phyloP scores from a whole-genome alignment of 2,888 invertebrate genomes.

The Diarsia brunnea region DNA sequence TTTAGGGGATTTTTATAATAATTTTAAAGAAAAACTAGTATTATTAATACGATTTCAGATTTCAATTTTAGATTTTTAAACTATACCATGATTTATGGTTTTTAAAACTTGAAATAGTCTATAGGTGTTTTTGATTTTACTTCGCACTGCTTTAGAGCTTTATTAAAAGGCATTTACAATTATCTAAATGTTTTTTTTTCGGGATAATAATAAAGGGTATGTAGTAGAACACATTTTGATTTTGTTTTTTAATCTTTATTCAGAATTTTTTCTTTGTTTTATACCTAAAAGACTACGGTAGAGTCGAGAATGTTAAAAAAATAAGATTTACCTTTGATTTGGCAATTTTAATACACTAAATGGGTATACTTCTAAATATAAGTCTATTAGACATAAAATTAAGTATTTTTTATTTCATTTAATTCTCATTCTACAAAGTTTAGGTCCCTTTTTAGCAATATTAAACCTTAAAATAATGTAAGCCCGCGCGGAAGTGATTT shows the following conservation, averaged over 20 bases:
- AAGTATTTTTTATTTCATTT: slow-evolving; percentile 21
- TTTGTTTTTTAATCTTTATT: background rate
- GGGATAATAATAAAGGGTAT: background rate
- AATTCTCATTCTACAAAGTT: slow-evolving; percentile 41
- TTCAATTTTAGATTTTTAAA: background rate
- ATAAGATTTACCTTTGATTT: background rate
- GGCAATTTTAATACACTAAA: slow-evolving; percentile 3
- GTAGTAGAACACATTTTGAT: background rate
- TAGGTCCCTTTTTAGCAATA: slow-evolving; percentile 13
- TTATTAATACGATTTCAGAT: background rate
- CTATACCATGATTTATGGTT: background rate
- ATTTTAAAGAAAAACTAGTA: background rate
- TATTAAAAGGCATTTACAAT: background rate
- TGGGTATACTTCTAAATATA: background rate
- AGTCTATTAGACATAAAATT: slow-evolving; percentile 13
- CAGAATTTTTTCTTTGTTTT: slow-evolving; percentile 1
- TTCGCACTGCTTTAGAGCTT: slow-evolving; percentile 9
- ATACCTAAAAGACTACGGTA: fast-evolving
- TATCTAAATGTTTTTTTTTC: background rate
- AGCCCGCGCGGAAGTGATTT: slow-evolving; percentile 19
- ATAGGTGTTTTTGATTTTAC: background rate
- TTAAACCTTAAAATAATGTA: slow-evolving; percentile 28
- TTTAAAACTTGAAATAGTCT: background rate
- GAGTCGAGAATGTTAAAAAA: background rate
- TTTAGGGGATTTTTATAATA: background rate